Evolutionary conservation across 2,797 vertebrate species (phyloP).

Genomic region (Manis pentadactyla): DNA sequence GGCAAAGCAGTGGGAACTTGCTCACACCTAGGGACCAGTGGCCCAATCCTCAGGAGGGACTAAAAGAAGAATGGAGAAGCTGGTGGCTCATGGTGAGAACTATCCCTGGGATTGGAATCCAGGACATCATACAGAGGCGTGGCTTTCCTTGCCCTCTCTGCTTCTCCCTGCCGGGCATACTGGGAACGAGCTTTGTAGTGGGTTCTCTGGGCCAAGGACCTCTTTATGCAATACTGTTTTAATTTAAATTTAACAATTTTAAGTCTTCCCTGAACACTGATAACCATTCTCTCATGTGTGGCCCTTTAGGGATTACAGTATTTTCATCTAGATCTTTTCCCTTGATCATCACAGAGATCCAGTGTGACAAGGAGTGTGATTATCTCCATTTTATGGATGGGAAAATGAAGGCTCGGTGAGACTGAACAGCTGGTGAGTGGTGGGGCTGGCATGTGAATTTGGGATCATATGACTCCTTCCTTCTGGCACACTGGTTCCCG

Average conservation of each 20-base stretch:
- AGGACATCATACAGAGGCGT: neutral
- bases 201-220: neutral
- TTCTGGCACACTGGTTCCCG: neutral
- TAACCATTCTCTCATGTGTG: neutral
- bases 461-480: neutral
- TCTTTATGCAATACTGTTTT: slow-evolving; percentile 36
- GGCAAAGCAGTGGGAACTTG: neutral
- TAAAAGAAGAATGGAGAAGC: neutral
- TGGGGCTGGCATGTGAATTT: neutral
- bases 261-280: slow-evolving; percentile 15
- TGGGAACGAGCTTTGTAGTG: neutral
- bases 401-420: neutral
- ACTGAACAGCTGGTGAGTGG: neutral
- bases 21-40: neutral
- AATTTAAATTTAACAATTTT: slow-evolving; percentile 41
- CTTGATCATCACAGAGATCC: neutral
- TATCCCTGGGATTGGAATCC: neutral
- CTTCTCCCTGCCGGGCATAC: neutral
- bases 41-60: neutral
- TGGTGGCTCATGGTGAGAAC: neutral
- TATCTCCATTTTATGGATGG: neutral
- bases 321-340: slow-evolving; percentile 6
- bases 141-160: neutral
- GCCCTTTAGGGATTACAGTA: neutral
- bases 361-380: neutral